Evolutionary conservation across 2,797 vertebrate genomes (phyloP), one percentile per base, ranked within the genome.

Genomic region (Lithobates pipiens): DNA sequence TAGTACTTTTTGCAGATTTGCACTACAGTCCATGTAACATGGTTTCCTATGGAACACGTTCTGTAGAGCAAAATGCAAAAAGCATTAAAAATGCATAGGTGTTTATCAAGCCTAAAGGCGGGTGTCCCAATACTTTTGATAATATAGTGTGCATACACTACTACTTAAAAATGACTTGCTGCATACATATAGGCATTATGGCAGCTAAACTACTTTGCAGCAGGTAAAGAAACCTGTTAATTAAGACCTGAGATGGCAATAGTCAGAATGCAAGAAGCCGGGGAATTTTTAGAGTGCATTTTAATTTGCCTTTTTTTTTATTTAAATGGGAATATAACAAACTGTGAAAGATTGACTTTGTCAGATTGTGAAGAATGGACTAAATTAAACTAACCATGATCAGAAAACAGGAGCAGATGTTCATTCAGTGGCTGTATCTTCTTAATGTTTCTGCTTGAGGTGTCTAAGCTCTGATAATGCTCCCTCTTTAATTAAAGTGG

Each of bases 331-430:
- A 87, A 87, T 87, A 87, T 87, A 87, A 87, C 85, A 83, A 80
- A 87, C 80, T 83, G 85, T 83, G 76, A 89, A 90, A 85, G 90
- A 91, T 72, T 91, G 69, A 89, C 90, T 91, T 91, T 91, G 77
- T 89, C 87, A 88, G 77, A 88, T 91, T 87, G 85, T 87, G 85
- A 83, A 87, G 81, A 87, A 87, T 87, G 85, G 85, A 82, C 76
- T 83, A 83, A 87, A 87, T 87, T 87, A 87, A 87, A 83, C 81
- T 83, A 87, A 83, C 85, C 85, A 83, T 16, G 85, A 87, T 87
- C 85, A 87, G 85, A 87, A 86, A 87, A 83, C 85, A 87, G 76
- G 42, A 87, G 85, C 85, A 87, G 85, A 87, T 87, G 85, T 83
- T 87, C 85, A 83, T 87, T 83, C 85, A 83, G 70, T 70, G 81